phyloP scores from a whole-genome alignment of 1,140 invertebrate species.

The Papilio machaon region DNA sequence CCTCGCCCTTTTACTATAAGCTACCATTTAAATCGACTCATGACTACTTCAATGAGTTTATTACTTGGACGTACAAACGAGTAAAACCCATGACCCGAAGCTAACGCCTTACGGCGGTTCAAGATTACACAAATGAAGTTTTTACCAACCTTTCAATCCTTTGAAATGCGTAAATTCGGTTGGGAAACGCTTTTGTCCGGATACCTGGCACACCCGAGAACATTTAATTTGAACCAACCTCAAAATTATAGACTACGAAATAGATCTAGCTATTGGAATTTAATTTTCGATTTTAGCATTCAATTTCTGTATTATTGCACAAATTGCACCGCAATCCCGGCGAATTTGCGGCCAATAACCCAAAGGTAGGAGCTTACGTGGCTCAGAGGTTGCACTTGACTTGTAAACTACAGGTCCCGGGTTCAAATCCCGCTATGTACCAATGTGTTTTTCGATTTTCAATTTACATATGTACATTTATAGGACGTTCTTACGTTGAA shows the following conservation, averaged over 20 bases:
- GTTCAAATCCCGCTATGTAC: too few species aligned
- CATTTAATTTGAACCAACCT: slow-evolving; percentile 17
- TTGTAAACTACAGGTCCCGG: too few species aligned
- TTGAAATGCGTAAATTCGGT: neutral
- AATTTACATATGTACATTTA: too few species aligned
- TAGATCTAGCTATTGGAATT: slow-evolving; percentile 14
- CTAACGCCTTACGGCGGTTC: slow-evolving; percentile 1
- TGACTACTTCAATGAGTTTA: slow-evolving; percentile 32
- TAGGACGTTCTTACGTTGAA: too few species aligned
- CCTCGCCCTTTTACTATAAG: slow-evolving; percentile 51
- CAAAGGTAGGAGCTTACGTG: neutral
- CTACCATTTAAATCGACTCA: slow-evolving; percentile 40
- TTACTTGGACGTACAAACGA: slow-evolving; percentile 4
- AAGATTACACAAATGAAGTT: slow-evolving; percentile 14
- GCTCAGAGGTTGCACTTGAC: too few species aligned
- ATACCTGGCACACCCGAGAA: neutral
- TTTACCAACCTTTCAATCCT: neutral
- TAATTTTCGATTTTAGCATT: slow-evolving; percentile 21
- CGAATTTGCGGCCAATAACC: slow-evolving; percentile 14
- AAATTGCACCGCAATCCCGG: slow-evolving; percentile 9
- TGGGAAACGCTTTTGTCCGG: neutral
- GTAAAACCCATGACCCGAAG: slow-evolving; percentile 20
- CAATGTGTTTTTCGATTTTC: too few species aligned
- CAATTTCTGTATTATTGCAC: slow-evolving; percentile 15
- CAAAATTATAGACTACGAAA: slow-evolving; percentile 1